Conservation (phyloP, 2,888 invertebrate species). For the Sphaerophoria taeniata region DNA sequence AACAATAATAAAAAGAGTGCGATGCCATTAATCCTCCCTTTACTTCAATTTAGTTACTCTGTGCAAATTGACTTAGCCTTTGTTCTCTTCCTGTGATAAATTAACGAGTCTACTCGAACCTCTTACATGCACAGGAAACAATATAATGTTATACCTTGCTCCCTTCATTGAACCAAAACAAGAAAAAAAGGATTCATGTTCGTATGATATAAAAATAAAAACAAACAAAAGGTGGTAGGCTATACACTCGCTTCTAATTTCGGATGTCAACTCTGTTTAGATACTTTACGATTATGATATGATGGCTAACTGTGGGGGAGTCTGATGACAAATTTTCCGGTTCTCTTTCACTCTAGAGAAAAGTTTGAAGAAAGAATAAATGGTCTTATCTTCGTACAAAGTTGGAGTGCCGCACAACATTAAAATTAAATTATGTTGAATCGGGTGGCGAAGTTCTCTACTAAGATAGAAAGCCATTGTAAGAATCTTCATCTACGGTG, state of each 20-base stretch:
- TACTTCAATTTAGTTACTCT: conserved; percentile 19
- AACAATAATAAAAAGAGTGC: conserved; percentile 12
- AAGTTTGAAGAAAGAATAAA: background rate
- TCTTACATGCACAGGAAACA: background rate
- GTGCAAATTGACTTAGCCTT: conserved; percentile 56
- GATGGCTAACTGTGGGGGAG: background rate
- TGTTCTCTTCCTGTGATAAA: conserved; percentile 30
- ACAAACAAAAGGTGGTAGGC: conserved; percentile 34
- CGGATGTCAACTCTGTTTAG: background rate
- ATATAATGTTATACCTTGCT: conserved; percentile 21
- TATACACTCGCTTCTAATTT: conserved; percentile 38
- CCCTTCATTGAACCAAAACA: background rate
- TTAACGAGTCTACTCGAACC: background rate
- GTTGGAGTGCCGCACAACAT: conserved; percentile 64
- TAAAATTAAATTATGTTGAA: conserved; percentile 53
- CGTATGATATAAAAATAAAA: conserved; percentile 42
- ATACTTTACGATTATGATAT: conserved; percentile 15
- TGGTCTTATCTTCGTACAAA: conserved; percentile 49
- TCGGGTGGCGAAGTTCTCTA: conserved; percentile 5
- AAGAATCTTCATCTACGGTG: background rate
- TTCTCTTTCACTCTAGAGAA: background rate
- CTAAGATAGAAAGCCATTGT: background rate
- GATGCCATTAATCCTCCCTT: conserved; percentile 31
- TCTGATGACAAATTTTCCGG: no score
- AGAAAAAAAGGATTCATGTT: conserved; percentile 51